These are phyloP conservation scores for Idaea dimidiata DNA, from an alignment of 2,888 invertebrate species.

Conservation along the genomic window DNA sequence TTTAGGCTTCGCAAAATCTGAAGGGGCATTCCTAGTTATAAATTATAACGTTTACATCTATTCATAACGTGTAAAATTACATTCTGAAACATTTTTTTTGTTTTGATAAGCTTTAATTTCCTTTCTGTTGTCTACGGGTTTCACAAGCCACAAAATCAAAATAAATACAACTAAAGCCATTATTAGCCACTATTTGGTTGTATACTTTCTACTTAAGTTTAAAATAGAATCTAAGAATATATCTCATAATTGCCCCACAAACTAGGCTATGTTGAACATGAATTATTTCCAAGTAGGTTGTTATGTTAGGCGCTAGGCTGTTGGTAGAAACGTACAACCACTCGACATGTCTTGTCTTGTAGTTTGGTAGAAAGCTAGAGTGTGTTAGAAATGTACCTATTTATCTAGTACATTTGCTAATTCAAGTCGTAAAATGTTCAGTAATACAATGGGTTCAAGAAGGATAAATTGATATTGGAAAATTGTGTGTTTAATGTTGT, in stretches of 20 bases:
- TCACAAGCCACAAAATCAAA: too few species aligned
- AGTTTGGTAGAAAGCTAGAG: constrained; percentile 31
- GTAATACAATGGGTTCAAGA: background rate
- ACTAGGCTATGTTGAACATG: background rate
- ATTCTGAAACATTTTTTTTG: too few species aligned
- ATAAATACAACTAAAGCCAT: too few species aligned
- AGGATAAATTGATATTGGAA: background rate
- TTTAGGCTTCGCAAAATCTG: too few species aligned
- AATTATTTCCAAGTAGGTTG: background rate
- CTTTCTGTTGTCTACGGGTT: too few species aligned
- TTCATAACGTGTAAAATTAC: too few species aligned
- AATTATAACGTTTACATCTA: too few species aligned
- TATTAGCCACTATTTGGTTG: too few species aligned
- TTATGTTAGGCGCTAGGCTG: constrained; percentile 8
- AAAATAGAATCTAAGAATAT: background rate
- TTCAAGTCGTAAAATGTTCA: constrained; percentile 26
- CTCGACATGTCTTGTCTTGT: constrained; percentile 9
- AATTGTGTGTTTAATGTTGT: too few species aligned
- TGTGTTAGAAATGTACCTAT: constrained; percentile 30
- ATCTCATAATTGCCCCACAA: background rate
- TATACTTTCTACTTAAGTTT: background rate
- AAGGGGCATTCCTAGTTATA: too few species aligned
- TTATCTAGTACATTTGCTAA: constrained; percentile 25
- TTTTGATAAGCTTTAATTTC: too few species aligned
- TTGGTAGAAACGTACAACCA: constrained; percentile 28